These are phyloP conservation scores for Selene dorsalis DNA, from an alignment of 2,797 vertebrate genomes.

Conservation along the genomic window DNA sequence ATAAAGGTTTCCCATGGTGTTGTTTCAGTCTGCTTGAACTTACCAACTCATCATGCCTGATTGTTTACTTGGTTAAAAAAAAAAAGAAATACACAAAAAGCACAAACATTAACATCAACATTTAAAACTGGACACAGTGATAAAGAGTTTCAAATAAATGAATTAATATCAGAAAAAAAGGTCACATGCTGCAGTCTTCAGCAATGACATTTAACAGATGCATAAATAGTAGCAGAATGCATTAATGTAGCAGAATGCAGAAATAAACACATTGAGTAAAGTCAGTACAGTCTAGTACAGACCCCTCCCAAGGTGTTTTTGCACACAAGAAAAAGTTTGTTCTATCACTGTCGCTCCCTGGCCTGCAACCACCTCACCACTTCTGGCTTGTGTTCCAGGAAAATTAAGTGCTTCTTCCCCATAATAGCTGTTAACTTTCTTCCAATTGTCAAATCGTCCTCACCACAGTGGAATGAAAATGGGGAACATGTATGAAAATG, in stretches of 20 bases:
- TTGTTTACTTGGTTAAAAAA: background rate
- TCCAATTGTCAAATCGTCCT: constrained; percentile 16
- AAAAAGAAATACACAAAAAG: background rate
- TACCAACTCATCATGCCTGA: too few relatives aligned
- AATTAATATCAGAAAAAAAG: background rate
- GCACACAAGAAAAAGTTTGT: constrained; percentile 14
- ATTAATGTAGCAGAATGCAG: background rate
- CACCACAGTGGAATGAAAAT: constrained; percentile 54
- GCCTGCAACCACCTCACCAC: constrained; percentile 17
- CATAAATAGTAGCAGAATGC: background rate
- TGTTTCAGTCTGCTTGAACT: background rate
- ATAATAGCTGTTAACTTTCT: constrained; percentile 39
- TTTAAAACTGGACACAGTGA: background rate
- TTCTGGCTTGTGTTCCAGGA: constrained; percentile 20
- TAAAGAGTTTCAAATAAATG: background rate
- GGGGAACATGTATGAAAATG: background rate
- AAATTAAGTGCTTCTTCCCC: constrained; percentile 8
- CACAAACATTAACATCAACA: too few relatives aligned
- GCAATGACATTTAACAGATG: background rate
- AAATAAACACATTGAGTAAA: background rate
- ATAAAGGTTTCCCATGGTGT: background rate
- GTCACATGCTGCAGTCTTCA: background rate
- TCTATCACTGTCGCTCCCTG: constrained; percentile 16
- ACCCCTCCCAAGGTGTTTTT: constrained; percentile 10
- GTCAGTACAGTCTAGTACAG: background rate